Base-by-base conservation (phyloP, 2,113 vertebrate species). In the Butorides virescens region DNA sequence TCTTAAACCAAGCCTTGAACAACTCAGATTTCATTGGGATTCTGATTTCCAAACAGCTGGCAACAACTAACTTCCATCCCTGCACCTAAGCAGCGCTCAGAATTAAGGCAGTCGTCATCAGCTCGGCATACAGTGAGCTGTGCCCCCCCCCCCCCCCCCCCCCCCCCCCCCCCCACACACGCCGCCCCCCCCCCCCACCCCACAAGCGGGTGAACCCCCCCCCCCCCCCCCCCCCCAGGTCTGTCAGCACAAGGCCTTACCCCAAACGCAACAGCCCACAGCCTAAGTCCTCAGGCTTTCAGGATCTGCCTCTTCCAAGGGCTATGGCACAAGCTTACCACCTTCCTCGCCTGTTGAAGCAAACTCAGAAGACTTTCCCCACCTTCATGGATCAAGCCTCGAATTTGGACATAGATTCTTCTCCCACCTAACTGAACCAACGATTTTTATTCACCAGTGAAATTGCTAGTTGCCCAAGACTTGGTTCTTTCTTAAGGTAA, bases 401-500 rank as follows among this genome's bases (percentile, higher is more conserved):
- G 58, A 83, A 92, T 92, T 77, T 76, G 94, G 76, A 62, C 37
- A 19, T 8, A 7, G 2, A 4, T 0, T 20, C 52, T 36, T 36
- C 39, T 17, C 82, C 79, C 27, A 0, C n/a, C 36, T 32, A 36
- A 16, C 53, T 50, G 68, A 32, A 13, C 5, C 36, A 4, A 2
- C 23, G 1, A 7, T 12, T n/a, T 72, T 27, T 14, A 20, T 7
- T 92, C 88, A 34, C 97, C 98, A 98, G 97, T 97, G 98, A 96
- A 97, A 98, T 76, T 96, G 87, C 91, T 90, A 87, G 95, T 99
- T 99, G 98, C 98, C 98, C 98, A 98, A 99, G 99, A 98, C 99
- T 99, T 98, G 93, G 99, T 99, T 99, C 98, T 97, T 98, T 99
- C 98, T 99, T 99, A 99, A 99, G 99, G 99, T 99, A 99, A 99